Evolutionary conservation across 2,113 vertebrate genomes (phyloP), one percentile per base, ranked within the genome.

Genomic region (Uropsilus gracilis): DNA sequence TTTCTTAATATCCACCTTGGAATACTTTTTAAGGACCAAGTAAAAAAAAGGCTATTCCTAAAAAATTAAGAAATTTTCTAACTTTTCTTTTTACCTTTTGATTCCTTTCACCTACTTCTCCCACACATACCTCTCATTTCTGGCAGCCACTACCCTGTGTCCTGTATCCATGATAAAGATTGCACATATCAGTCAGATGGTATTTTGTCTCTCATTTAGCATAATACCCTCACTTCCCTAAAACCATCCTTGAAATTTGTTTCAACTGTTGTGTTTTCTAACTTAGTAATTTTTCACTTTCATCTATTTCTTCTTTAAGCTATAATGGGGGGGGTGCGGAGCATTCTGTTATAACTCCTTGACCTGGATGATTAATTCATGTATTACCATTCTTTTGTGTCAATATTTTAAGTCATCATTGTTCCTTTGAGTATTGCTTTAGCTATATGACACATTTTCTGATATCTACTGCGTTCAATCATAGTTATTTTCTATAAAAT

Each of bases 211-310:
- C 39, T 69, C 32, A 37, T 37, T 37, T 9, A 69, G 66, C 32
- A 39, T 37, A 39, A n/a, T 69, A 18, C 7, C 66, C n/a, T 10
- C 64, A 6, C 44, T 57, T 26, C 14, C 42, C 57, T 6, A 64
- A 86, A 94, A 50, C 12, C 18, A 83, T 32, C 48, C 94, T 64
- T 92, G 86, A 95, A 89, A 87, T 94, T 82, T 83, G 95, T 94
- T 91, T 77, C 39, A 89, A 86, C 8, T 16, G 20, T 17, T 95
- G 68, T 66, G 34, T 61, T 85, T 93, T 84, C 71, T 93, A 83
- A 96, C 20, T 89, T 83, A 75, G 93, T 95, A 94, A 80, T 93
- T 96, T 90, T 87, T 80, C 68, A 87, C 46, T 92, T 95, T 91
- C 82, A 64, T 83, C 71, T 95, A 11, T 20, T 77, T 95, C 64